A percentile compares a stretch with the other conserved stretches of the same genome.
These are phyloP conservation scores for Brachystomella parvula DNA, from an alignment of 1,140 invertebrate species.

Conservation along the genomic window DNA sequence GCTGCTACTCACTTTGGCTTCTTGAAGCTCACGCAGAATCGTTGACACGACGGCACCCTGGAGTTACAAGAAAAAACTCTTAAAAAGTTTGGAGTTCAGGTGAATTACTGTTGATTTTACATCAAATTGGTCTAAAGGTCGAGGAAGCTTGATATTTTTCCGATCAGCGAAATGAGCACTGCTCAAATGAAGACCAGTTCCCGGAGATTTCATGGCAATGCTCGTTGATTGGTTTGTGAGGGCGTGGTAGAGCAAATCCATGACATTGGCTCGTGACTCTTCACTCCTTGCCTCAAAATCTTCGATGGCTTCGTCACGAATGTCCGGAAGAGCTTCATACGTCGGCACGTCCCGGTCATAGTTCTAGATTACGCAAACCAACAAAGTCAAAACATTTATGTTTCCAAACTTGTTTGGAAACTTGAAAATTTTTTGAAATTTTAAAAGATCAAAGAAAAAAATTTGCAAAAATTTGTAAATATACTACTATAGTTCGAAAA, in stretches of 20 bases:
- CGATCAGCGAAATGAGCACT: background rate
- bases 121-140: background rate
- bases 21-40: constrained; percentile 1
- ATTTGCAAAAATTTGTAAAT: too few relatives aligned
- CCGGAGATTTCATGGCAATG: background rate
- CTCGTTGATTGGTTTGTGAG: background rate
- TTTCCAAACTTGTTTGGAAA: background rate
- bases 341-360: background rate
- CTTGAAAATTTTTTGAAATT: background rate
- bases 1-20: background rate
- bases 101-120: background rate
- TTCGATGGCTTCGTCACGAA: background rate
- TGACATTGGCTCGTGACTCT: background rate
- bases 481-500: too few relatives aligned
- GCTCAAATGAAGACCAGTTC: background rate
- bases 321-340: background rate
- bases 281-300: background rate
- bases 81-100: background rate
- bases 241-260: constrained; percentile 3
- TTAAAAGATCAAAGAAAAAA: background rate
- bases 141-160: background rate
- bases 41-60: background rate
- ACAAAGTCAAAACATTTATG: background rate
- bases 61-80: background rate
- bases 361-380: background rate